Evolutionary conservation across 2,888 invertebrate genomes (phyloP).

Genomic region (Conus canariensis): DNA sequence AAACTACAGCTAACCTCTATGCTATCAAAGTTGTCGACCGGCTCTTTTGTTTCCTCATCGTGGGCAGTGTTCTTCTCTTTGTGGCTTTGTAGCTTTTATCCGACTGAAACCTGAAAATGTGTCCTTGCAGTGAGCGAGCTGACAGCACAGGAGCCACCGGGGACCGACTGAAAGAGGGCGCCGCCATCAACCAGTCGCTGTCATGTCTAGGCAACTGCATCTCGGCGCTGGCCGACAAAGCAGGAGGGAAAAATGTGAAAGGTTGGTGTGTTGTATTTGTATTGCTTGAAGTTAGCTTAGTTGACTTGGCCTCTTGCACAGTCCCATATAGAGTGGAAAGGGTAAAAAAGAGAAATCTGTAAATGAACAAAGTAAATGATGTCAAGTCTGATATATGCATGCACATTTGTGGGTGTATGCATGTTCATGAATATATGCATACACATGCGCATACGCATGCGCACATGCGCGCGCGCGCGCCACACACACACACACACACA

Average conservation of each 20-base stretch:
- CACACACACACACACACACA: neutral
- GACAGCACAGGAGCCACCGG: conserved; percentile 82
- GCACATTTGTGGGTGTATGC: no score
- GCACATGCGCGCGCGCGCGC: neutral
- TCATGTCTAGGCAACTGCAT: conserved; percentile 82
- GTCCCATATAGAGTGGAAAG: no score
- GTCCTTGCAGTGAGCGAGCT: conserved; percentile 80
- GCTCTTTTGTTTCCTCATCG: no score
- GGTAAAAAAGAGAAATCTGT: no score
- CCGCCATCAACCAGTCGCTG: conserved; percentile 82
- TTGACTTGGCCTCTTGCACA: neutral
- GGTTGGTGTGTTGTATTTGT: conserved; percentile 52
- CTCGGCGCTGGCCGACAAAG: conserved; percentile 77
- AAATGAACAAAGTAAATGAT: no score
- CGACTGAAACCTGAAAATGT: no score
- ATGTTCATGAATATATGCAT: no score
- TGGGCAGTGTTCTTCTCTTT: no score
- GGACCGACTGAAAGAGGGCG: conserved; percentile 82
- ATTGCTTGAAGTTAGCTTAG: conserved; percentile 3
- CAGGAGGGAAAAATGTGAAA: conserved; percentile 71
- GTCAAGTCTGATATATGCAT: no score
- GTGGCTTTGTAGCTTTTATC: no score
- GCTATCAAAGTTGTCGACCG: no score
- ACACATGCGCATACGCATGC: neutral
- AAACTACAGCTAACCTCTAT: no score